Base-by-base conservation (phyloP, 2,888 invertebrate species). In the Orchestes rusci region DNA sequence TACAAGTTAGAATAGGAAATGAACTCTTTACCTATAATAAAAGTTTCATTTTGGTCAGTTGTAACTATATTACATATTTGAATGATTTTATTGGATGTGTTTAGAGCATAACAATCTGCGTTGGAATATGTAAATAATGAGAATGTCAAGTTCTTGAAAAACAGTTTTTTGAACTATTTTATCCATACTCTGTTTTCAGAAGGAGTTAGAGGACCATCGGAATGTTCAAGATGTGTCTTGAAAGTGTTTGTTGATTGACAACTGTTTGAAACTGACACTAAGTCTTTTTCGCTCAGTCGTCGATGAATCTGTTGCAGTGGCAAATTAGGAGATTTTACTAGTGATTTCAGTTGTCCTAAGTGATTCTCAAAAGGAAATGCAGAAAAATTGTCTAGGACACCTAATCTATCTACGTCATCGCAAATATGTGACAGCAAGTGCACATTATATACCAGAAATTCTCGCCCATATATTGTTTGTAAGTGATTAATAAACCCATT, bases 291-390 rank as follows among this genome's bases (percentile, higher is more conserved):
- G 23, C 10, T 7, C n/a, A 36, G 8, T 10, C 36, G 19, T 3
- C 36, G 23, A 12, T 8, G n/a, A 16, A 51, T 43, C 39, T 49
- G 48, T 31, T 47, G 44, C 10, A 51, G 34, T 27, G 51, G 46
- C 13, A 43, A 43, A 17, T 30, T 51, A 16, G 45, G 29, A 12
- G 36, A 36, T 20, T 7, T 36, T 12, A 36, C 10, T 23, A 36
- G 20, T 39, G 20, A 15, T 31, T 51, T 50, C 23, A 52, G 34
- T n/a, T 46, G 39, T 2, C 48, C 43, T 28, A 53, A 37, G 38
- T 40, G 51, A 35, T 48, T 53, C 41, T 54, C 52, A 39, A 53
- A 54, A 3, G 47, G 37, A 45, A 54, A 54, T 34, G 44, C 39
- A 27, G 51, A 48, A 35, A 53, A 44, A 7, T 34, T 34, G 42